Conservation (phyloP, 1,140 invertebrate species). For the Lucilia cuprina region DNA sequence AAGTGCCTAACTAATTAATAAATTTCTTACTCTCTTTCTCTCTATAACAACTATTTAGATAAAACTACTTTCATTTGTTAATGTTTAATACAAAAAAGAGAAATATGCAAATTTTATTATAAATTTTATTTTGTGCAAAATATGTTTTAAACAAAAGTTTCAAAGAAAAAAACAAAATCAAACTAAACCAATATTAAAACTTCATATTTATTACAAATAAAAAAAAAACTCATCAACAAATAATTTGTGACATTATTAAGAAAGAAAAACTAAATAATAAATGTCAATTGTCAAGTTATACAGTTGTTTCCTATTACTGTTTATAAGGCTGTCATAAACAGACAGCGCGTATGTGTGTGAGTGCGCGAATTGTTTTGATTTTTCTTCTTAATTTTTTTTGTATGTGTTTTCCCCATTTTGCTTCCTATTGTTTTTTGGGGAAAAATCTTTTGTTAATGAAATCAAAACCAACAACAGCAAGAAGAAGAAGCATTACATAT, state of each 20-base stretch:
- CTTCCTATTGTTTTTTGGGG: not conserved
- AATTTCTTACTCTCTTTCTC: not conserved
- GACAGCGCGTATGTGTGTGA: not conserved
- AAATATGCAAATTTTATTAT: not conserved
- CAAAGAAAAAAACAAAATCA: not conserved
- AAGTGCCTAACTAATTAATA: not conserved
- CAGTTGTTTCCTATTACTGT: not conserved
- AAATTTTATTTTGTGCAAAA: not conserved
- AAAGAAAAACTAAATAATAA: not conserved
- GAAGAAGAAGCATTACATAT: not conserved
- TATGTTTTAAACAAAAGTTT: not conserved
- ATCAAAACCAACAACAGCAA: not conserved
- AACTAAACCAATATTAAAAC: not conserved
- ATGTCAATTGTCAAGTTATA: constrained; percentile 22
- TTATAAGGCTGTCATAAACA: not conserved
- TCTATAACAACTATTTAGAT: not conserved
- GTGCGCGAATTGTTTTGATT: constrained; percentile 14
- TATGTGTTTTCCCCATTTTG: not conserved
- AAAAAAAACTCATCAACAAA: not conserved
- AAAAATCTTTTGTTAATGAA: not conserved
- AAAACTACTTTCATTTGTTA: not conserved
- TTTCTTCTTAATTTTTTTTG: not conserved
- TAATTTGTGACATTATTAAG: not conserved
- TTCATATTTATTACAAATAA: not conserved
- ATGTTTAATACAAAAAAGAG: not conserved